A percentile compares a stretch with the other conserved stretches of the same genome.
Evolutionary conservation across 2,888 invertebrate species (phyloP).

Genomic region (Netelia fuscicornis): DNA sequence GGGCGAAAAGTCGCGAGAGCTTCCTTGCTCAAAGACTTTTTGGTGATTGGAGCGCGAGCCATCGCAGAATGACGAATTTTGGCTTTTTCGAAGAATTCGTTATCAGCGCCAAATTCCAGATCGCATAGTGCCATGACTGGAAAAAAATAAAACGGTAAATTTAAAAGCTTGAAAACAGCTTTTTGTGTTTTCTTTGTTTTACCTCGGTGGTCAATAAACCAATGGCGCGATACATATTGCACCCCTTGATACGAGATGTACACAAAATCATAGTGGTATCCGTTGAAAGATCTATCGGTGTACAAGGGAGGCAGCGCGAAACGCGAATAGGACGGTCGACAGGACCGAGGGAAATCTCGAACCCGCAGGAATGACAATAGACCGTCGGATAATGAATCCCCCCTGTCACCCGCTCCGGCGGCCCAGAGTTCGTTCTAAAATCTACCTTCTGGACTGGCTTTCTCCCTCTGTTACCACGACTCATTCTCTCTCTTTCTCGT

Average conservation of each 20-base stretch:
- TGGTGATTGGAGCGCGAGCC: background rate
- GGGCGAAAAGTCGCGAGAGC: background rate
- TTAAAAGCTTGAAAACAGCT: background rate
- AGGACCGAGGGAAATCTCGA: constrained; percentile 79
- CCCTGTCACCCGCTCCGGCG: constrained; percentile 73
- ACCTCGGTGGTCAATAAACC: background rate
- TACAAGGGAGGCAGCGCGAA: constrained; percentile 50
- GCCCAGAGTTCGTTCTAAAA: constrained; percentile 76
- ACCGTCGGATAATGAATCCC: constrained; percentile 83
- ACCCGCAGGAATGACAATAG: constrained; percentile 82
- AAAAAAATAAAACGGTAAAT: background rate
- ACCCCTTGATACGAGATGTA: too few relatives aligned
- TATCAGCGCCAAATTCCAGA: too few relatives aligned
- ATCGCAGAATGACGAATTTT: background rate
- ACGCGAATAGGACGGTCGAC: constrained; percentile 47
- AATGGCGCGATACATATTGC: too few relatives aligned
- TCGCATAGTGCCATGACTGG: background rate
- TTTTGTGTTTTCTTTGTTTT: background rate
- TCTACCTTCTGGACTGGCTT: constrained; percentile 73
- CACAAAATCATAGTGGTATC: constrained; percentile 10
- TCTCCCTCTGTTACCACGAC: constrained; percentile 37
- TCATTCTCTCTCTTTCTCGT: constrained; percentile 17
- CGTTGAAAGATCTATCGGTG: constrained; percentile 48
- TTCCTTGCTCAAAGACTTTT: background rate
- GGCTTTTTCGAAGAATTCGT: too few relatives aligned